A percentile compares a stretch with the other conserved stretches of the same genome.
Evolutionary conservation across 1,140 invertebrate genomes (phyloP).

Genomic region (Drosophila parvula): DNA sequence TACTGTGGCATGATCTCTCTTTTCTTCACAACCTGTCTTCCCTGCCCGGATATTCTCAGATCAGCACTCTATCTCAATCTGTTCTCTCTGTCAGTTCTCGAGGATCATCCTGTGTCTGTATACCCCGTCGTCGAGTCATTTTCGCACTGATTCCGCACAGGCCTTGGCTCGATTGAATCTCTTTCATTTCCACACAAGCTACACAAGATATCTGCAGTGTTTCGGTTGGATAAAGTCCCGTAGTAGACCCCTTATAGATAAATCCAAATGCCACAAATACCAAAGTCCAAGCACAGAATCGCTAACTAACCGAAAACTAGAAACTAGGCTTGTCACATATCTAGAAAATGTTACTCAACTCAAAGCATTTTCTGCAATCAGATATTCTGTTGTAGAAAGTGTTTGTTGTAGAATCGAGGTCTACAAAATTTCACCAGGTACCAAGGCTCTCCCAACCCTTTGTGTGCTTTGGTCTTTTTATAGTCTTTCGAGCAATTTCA

Average conservation of each 20-base stretch:
- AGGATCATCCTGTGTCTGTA: constrained; percentile 26
- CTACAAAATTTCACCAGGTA: too few relatives aligned
- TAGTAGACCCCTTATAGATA: constrained; percentile 25
- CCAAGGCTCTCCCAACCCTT: background rate
- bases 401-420: background rate
- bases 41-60: constrained; percentile 44
- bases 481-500: too few relatives aligned
- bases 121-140: constrained; percentile 4
- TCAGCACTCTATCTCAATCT: constrained; percentile 32
- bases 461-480: too few relatives aligned
- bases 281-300: constrained; percentile 19
- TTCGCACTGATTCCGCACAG: constrained; percentile 17
- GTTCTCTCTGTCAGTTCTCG: constrained; percentile 18
- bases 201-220: constrained; percentile 27
- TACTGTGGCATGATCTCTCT: constrained; percentile 73
- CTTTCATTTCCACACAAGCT: constrained; percentile 23
- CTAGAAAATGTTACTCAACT: background rate
- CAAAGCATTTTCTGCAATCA: background rate
- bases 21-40: constrained; percentile 45
- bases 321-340: background rate
- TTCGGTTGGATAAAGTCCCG: constrained; percentile 9
- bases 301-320: constrained; percentile 39
- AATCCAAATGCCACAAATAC: background rate
- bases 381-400: background rate
- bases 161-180: constrained; percentile 27